Evolutionary conservation across 2,888 invertebrate species (phyloP).

Genomic region (Petrolisthes cinctipes): DNA sequence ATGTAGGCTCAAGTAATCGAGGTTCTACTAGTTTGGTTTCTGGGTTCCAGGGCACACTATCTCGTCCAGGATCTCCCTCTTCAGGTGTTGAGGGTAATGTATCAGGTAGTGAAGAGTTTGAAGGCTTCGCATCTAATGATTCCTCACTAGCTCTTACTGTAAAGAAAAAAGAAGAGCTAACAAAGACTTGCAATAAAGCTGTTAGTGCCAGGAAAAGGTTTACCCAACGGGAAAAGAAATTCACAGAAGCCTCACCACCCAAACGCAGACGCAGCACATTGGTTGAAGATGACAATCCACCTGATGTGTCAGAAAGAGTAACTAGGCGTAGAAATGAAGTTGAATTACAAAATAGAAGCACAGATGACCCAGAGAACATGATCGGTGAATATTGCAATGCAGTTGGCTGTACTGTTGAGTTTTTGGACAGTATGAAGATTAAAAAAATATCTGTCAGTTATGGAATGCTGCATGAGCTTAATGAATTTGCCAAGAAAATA

Average conservation of each 20-base stretch:
- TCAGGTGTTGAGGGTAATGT: background rate
- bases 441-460: constrained; percentile 32
- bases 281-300: background rate
- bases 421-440: constrained; percentile 53
- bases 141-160: background rate
- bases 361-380: constrained; percentile 35
- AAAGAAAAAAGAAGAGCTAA: too few relatives aligned
- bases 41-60: background rate
- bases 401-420: constrained; percentile 58
- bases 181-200: background rate
- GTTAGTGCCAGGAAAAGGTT: background rate
- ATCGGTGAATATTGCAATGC: constrained; percentile 53
- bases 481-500: constrained; percentile 62
- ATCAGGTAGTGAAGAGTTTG: background rate
- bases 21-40: background rate
- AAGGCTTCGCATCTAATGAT: background rate
- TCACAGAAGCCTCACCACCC: background rate
- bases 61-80: background rate
- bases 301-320: background rate
- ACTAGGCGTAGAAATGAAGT: background rate
- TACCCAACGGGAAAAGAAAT: background rate
- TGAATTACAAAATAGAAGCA: background rate
- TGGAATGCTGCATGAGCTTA: constrained; percentile 59
- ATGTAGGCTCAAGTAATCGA: background rate
- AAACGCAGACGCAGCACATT: background rate